Percentiles rank a stretch among this genome's conserved stretches.
Conservation (phyloP, 2,113 vertebrate genomes). For the Raja brachyura region DNA sequence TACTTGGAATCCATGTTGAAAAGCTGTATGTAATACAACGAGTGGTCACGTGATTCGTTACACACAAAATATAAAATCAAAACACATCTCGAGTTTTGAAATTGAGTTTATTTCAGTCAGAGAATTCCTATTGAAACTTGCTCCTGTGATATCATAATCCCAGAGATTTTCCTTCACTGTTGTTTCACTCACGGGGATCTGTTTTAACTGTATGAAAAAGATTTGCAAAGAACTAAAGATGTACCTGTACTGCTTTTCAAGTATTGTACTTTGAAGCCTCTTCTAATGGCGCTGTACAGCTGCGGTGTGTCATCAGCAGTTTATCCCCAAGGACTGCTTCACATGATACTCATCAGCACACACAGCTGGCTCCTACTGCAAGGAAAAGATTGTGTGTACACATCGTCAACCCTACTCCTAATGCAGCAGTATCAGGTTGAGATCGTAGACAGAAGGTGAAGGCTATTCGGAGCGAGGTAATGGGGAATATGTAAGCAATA, state of each 20-base stretch:
- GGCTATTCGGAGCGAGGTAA: not conserved
- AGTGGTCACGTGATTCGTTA: no score
- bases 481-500: not conserved
- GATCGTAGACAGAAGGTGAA: not conserved
- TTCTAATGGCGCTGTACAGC: not conserved
- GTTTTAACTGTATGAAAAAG: not conserved
- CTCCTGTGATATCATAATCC: slow-evolving; percentile 34
- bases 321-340: not conserved
- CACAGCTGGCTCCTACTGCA: not conserved
- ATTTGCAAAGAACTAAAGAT: slow-evolving; percentile 39
- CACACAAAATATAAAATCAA: not conserved
- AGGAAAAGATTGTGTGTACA: not conserved
- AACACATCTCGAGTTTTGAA: not conserved
- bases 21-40: no score
- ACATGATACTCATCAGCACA: not conserved
- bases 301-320: no score
- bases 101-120: slow-evolving; percentile 34
- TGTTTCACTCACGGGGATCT: not conserved
- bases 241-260: not conserved
- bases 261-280: not conserved
- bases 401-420: not conserved
- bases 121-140: slow-evolving; percentile 34
- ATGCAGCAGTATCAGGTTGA: not conserved
- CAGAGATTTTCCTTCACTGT: slow-evolving; percentile 36
- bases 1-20: no score